Evolutionary conservation across 2,797 vertebrate species (phyloP).

Genomic region (Acanthiza pusilla): DNA sequence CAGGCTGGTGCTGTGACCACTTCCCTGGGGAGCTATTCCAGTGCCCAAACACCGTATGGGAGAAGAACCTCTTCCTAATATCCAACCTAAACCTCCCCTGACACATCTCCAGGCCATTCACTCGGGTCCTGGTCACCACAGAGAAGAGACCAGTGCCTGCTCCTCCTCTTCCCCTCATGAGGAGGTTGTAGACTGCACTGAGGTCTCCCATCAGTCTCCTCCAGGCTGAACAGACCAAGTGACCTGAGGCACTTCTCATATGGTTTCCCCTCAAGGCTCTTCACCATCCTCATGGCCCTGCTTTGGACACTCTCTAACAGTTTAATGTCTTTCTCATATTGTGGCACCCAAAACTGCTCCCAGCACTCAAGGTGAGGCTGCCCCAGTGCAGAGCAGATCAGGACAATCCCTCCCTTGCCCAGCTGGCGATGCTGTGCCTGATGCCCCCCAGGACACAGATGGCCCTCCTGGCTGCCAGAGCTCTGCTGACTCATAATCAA

Average conservation of each 20-base stretch:
- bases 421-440: background rate
- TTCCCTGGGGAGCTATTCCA: background rate
- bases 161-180: background rate
- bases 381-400: background rate
- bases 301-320: background rate
- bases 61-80: background rate
- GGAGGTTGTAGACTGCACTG: background rate
- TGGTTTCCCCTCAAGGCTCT: rapidly evolving
- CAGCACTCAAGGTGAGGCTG: background rate
- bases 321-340: background rate
- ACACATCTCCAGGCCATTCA: background rate
- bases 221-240: background rate
- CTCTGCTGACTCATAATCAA: background rate
- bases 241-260: rapidly evolving
- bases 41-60: rapidly evolving
- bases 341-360: rapidly evolving
- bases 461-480: background rate
- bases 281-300: rapidly evolving
- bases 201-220: background rate
- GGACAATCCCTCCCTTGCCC: background rate
- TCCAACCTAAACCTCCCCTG: background rate
- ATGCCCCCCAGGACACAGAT: background rate
- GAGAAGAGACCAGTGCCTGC: background rate
- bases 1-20: background rate
- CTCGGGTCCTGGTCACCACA: rapidly evolving